These are phyloP conservation scores for Rhinoptilus africanus DNA, from an alignment of 2,113 vertebrate species.

Conservation along the genomic window DNA sequence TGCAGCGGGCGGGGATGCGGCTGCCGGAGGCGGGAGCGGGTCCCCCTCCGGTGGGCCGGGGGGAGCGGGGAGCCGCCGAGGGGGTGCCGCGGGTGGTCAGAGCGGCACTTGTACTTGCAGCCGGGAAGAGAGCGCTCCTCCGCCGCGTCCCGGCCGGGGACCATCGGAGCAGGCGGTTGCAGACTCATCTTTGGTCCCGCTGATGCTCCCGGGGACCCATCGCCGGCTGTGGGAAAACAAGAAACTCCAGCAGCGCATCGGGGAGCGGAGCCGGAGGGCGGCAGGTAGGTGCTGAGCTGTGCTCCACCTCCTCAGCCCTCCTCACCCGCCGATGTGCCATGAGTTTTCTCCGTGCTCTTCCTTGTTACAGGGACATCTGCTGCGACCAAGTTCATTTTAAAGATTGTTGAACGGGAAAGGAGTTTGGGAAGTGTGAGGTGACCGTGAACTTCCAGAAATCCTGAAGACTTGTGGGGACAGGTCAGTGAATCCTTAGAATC, in stretches of 20 bases:
- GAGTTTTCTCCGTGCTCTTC: accelerated
- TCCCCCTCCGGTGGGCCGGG: neutral
- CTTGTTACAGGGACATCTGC: accelerated
- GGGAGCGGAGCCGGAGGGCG: neutral
- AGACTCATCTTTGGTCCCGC: neutral
- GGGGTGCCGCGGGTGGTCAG: neutral
- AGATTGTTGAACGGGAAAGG: accelerated
- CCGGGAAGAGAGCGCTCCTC: neutral
- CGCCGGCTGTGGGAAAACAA: neutral
- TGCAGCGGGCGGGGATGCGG: neutral
- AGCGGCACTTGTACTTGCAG: neutral
- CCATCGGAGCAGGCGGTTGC: accelerated
- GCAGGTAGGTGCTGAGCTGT: neutral
- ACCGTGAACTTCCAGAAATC: neutral
- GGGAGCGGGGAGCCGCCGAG: neutral
- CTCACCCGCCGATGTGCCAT: accelerated
- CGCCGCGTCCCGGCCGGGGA: neutral
- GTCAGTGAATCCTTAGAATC: neutral
- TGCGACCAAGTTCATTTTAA: accelerated
- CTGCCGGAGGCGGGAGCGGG: neutral
- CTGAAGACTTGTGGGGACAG: neutral
- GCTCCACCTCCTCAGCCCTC: accelerated
- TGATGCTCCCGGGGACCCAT: neutral
- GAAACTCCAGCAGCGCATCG: too few species aligned
- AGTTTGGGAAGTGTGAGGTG: neutral